Evolutionary conservation across 2,888 invertebrate genomes (phyloP).

Genomic region (Drosophila incognita): DNA sequence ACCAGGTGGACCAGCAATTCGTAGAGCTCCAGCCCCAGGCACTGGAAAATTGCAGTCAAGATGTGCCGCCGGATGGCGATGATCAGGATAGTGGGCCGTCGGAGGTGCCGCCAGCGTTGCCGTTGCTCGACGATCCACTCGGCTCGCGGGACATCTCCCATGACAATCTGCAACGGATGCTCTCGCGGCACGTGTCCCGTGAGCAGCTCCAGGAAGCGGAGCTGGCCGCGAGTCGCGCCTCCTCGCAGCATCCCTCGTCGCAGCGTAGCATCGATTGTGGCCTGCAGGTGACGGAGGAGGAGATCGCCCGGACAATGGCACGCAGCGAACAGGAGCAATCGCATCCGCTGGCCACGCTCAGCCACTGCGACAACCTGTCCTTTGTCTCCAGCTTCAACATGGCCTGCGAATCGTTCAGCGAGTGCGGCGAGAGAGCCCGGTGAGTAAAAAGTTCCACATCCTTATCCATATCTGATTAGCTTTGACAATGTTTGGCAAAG

Average conservation of each 20-base stretch:
- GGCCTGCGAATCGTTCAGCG: constrained; percentile 85
- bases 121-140: constrained; percentile 91
- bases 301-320: constrained; percentile 93
- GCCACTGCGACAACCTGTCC: constrained; percentile 94
- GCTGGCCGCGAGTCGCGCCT: constrained; percentile 65
- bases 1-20: constrained; percentile 85
- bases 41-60: constrained; percentile 42
- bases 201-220: constrained; percentile 88
- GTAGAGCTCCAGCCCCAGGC: constrained; percentile 36
- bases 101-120: constrained; percentile 92
- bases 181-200: constrained; percentile 86
- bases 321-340: constrained; percentile 86
- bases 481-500: not conserved
- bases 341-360: constrained; percentile 94
- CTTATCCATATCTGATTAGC: not conserved
- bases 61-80: constrained; percentile 86
- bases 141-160: constrained; percentile 93
- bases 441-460: constrained; percentile 31
- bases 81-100: constrained; percentile 93
- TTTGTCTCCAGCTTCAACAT: constrained; percentile 93
- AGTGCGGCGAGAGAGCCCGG: constrained; percentile 85
- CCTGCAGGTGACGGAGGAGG: constrained; percentile 96
- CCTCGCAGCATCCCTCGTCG: constrained; percentile 92
- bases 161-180: constrained; percentile 89
- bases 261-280: constrained; percentile 90